Conservation (phyloP, 2,888 invertebrate genomes). For the Muscina levida region DNA sequence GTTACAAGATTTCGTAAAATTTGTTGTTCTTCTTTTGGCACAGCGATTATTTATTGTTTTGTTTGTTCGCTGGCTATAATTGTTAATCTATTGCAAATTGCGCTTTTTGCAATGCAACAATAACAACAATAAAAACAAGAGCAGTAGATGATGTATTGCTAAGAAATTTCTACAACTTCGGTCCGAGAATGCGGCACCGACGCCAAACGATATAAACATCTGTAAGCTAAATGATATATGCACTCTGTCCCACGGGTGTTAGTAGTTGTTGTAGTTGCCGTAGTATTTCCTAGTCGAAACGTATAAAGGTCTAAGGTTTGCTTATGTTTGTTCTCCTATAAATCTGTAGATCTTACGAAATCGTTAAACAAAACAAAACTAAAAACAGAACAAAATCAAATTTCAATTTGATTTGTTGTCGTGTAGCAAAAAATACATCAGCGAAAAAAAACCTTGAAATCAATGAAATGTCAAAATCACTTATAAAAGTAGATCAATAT, state of each 20-base stretch:
- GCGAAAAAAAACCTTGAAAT: conserved; percentile 13
- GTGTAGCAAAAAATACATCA: too few relatives aligned
- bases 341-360: too few relatives aligned
- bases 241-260: too few relatives aligned
- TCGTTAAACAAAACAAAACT: too few relatives aligned
- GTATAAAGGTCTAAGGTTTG: conserved; percentile 5
- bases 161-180: conserved; percentile 17
- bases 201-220: conserved; percentile 31
- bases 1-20: too few relatives aligned
- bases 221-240: conserved; percentile 21
- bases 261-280: too few relatives aligned
- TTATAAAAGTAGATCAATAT: too few relatives aligned
- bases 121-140: neutral
- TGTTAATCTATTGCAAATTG: conserved; percentile 44
- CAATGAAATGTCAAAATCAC: neutral
- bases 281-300: neutral
- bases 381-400: conserved; percentile 30
- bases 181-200: conserved; percentile 6
- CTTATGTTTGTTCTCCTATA: conserved; percentile 14
- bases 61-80: conserved; percentile 32
- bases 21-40: conserved; percentile 51
- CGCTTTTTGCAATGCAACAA: conserved; percentile 34
- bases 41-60: conserved; percentile 52
- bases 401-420: conserved; percentile 12
- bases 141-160: conserved; percentile 50